phyloP scores from a whole-genome alignment of 2,888 invertebrate species.

The Eumacrocentrus americanus region DNA sequence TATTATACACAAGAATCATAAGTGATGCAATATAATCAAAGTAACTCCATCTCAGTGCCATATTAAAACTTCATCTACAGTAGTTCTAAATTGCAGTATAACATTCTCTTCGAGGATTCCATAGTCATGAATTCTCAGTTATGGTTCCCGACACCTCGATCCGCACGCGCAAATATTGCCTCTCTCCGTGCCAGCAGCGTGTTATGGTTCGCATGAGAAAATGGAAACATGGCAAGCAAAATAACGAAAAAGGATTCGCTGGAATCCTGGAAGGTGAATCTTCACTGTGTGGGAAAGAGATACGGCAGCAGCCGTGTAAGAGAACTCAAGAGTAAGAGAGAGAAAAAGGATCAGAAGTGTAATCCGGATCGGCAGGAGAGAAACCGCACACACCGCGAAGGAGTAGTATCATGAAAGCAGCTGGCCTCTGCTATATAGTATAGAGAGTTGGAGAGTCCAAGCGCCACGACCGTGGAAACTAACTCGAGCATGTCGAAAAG shows the following conservation, averaged over 20 bases:
- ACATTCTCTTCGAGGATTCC: no score
- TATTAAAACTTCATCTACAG: background rate
- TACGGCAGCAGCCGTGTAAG: background rate
- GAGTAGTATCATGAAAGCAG: no score
- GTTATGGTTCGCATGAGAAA: background rate
- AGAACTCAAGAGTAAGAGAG: slow-evolving; percentile 3
- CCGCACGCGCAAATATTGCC: no score
- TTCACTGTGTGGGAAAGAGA: background rate
- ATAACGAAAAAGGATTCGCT: background rate
- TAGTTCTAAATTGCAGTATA: background rate
- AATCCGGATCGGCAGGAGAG: slow-evolving; percentile 15
- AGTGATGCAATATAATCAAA: no score
- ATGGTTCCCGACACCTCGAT: background rate
- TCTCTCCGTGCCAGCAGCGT: no score
- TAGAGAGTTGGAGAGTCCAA: slow-evolving; percentile 4
- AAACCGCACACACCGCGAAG: background rate
- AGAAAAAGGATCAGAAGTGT: slow-evolving; percentile 8
- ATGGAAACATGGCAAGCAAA: background rate
- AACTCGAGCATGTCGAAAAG: slow-evolving; percentile 35
- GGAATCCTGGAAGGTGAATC: background rate
- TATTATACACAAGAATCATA: no score
- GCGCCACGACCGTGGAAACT: slow-evolving; percentile 30
- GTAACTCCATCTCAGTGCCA: no score
- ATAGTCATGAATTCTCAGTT: background rate
- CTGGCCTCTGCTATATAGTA: slow-evolving; percentile 5